Percentiles rank a stretch among this genome's conserved stretches.
Conservation (phyloP, 2,888 invertebrate genomes). For the Schizaphis graminum region DNA sequence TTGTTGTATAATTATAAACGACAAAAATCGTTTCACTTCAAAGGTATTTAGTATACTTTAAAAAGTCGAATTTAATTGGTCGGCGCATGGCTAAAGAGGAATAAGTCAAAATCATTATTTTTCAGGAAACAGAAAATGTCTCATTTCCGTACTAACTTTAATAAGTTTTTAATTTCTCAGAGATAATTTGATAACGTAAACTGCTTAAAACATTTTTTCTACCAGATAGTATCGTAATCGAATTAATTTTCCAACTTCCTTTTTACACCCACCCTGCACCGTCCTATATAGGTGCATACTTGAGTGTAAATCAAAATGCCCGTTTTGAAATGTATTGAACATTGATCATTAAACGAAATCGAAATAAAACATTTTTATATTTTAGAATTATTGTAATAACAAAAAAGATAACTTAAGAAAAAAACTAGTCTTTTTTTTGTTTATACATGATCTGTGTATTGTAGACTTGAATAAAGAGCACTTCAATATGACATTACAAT, state of each 20-base stretch:
- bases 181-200: background rate
- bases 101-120: background rate
- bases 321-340: background rate
- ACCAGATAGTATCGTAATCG: background rate
- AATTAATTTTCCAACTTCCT: background rate
- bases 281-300: background rate
- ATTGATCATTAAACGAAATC: background rate
- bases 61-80: background rate
- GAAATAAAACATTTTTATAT: background rate
- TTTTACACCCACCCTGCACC: background rate
- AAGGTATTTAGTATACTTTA: background rate
- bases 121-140: background rate
- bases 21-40: background rate
- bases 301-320: too few species aligned
- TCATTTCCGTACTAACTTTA: background rate
- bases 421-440: background rate
- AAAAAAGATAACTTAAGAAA: background rate
- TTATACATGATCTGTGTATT: background rate
- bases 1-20: background rate
- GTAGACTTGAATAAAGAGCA: background rate
- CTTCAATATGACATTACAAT: background rate
- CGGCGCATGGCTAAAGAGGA: background rate
- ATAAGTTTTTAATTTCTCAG: background rate
- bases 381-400: background rate
- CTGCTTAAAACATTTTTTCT: background rate